Conservation (phyloP, 2,888 invertebrate species). For the Cephus nigrinus region DNA sequence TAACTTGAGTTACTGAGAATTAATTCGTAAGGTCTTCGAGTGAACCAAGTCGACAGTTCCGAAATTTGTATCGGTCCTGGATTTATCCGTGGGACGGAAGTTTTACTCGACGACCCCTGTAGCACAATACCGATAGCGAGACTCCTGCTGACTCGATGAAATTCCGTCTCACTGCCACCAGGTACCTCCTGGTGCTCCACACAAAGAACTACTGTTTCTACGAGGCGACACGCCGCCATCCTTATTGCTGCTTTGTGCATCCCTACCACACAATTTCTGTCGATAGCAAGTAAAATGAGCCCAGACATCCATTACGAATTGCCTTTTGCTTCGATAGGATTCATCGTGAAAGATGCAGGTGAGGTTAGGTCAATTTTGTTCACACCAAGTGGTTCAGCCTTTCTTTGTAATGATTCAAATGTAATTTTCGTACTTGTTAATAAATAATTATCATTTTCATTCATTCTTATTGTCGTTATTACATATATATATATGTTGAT, state of each 20-base stretch:
- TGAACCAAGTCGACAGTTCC: not conserved
- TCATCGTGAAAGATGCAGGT: not conserved
- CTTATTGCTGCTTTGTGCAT: not conserved
- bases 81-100: not conserved
- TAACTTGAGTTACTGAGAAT: not conserved
- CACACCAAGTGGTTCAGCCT: too few relatives aligned
- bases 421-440: not conserved
- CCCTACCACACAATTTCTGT: not conserved
- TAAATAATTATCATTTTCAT: not conserved
- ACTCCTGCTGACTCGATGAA: not conserved
- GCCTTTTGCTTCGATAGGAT: not conserved
- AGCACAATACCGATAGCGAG: not conserved
- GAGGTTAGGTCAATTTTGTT: not conserved
- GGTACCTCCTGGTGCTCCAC: not conserved
- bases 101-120: not conserved
- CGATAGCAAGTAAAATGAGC: not conserved
- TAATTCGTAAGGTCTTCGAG: not conserved
- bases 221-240: not conserved
- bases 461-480: not conserved
- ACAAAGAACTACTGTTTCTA: not conserved
- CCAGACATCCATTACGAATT: not conserved
- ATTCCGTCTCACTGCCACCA: not conserved
- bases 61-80: not conserved
- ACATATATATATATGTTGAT: not conserved
- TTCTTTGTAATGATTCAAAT: not conserved